Conservation (phyloP, 2,113 vertebrate species). For the Bothrops jararaca region DNA sequence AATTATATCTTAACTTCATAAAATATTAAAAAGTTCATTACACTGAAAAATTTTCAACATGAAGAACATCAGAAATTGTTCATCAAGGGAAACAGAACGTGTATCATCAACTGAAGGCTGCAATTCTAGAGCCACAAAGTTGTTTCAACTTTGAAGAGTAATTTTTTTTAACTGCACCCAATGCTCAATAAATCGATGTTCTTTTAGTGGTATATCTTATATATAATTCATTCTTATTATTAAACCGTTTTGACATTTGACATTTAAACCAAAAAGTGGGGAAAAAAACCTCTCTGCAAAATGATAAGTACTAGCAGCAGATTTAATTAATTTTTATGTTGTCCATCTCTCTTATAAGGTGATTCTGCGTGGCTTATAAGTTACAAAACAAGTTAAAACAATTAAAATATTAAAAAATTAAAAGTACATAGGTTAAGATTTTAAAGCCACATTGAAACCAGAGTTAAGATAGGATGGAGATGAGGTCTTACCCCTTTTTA, state of each 20-base stretch:
- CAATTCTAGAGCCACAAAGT: background rate
- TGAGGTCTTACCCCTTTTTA: background rate
- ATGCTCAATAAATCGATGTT: background rate
- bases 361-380: background rate
- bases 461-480: background rate
- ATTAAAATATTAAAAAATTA: background rate
- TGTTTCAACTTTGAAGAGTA: background rate
- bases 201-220: background rate
- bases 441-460: background rate
- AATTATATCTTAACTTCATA: background rate
- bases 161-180: background rate
- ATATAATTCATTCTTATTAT: background rate
- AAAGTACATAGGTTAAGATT: background rate
- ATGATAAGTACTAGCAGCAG: background rate
- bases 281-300: background rate
- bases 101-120: background rate
- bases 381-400: background rate
- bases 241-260: background rate
- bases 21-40: background rate
- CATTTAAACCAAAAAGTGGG: background rate
- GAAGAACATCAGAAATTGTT: background rate
- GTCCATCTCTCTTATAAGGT: no score
- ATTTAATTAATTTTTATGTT: background rate
- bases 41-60: background rate
- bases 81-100: background rate